Evolutionary conservation across 2,888 invertebrate species (phyloP), one percentile per base, ranked within the genome.

Genomic region (Oscheius sp.): DNA sequence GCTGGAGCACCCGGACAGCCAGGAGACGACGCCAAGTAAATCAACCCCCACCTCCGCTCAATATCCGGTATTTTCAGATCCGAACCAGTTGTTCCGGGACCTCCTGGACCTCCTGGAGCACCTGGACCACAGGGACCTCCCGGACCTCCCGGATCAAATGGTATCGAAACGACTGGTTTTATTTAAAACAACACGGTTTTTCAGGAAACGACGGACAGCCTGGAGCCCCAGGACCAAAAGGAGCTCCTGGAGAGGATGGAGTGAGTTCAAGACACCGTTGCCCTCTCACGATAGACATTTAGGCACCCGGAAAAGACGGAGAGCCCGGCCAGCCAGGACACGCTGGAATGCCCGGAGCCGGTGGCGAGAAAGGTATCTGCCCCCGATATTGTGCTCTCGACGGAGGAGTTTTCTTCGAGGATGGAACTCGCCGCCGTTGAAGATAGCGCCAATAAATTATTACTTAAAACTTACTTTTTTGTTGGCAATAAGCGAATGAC

Each of bases 361-460:
- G 76, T 56, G 81, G 81, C 78, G 81, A 81, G 78, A 80, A 80
- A 76, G 81, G 81, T 69, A 81, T 81, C 81, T 83, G 83, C 75
- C 81, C 83, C 75, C 82, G 82, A 64, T 81, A 81, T 72, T 81
- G 81, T 74, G 81, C 81, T 71, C 72, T 81, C 73, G 81, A 81
- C 75, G 81, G 81, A 74, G 81, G 81, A 79, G 86, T 87, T 75
- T 87, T 87, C 86, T 87, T 87, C 85, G 86, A 87, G 79, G 86
- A 87, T 76, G 86, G 86, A 81, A 87, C 86, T 58, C 81, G 84
- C 55, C 84, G 84, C 74, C 35, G 35, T 9, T 83, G 80, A 79
- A 61, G 61, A 29, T 18, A 21, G 13, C 9, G n/a, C 3, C 18
- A 5, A 25, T 76, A 78, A 76, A 75, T 77, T 76, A 71, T 71